Percentiles rank a stretch among this genome's conserved stretches.
Evolutionary conservation across 2,888 invertebrate genomes (phyloP).

Genomic region (Himalopsyche kuldschensis): DNA sequence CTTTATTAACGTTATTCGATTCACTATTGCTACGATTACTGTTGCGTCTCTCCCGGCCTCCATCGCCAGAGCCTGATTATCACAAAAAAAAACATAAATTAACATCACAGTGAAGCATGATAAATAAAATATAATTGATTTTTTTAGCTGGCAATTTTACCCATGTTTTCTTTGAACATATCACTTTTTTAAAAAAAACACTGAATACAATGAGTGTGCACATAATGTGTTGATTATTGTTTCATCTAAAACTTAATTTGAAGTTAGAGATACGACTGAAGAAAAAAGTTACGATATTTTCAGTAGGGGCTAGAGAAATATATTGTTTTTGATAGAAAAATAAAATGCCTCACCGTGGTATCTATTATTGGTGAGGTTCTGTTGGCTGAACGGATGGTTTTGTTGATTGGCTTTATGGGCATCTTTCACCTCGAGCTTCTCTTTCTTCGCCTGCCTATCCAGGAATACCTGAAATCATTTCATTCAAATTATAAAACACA

Average conservation of each 20-base stretch:
- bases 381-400: constrained; percentile 59
- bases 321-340: neutral
- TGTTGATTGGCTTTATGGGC: constrained; percentile 67
- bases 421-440: constrained; percentile 62
- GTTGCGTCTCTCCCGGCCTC: constrained; percentile 52
- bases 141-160: too few relatives aligned
- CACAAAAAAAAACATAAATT: neutral
- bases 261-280: too few relatives aligned
- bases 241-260: too few relatives aligned
- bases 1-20: constrained; percentile 49
- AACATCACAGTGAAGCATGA: too few relatives aligned
- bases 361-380: constrained; percentile 35
- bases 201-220: too few relatives aligned
- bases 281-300: too few relatives aligned
- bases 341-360: constrained; percentile 24
- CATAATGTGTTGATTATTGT: too few relatives aligned
- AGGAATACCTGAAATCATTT: constrained; percentile 59
- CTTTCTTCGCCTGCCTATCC: constrained; percentile 64
- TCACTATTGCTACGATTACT: constrained; percentile 62
- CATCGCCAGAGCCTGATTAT: constrained; percentile 15
- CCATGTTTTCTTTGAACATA: too few relatives aligned
- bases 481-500: too few relatives aligned
- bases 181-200: too few relatives aligned
- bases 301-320: too few relatives aligned
- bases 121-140: too few relatives aligned